Percentiles rank a stretch among this genome's conserved stretches.
These are phyloP conservation scores for Hydrochoerus hydrochaeris DNA, from an alignment of 2,113 vertebrate genomes.

Conservation along the genomic window DNA sequence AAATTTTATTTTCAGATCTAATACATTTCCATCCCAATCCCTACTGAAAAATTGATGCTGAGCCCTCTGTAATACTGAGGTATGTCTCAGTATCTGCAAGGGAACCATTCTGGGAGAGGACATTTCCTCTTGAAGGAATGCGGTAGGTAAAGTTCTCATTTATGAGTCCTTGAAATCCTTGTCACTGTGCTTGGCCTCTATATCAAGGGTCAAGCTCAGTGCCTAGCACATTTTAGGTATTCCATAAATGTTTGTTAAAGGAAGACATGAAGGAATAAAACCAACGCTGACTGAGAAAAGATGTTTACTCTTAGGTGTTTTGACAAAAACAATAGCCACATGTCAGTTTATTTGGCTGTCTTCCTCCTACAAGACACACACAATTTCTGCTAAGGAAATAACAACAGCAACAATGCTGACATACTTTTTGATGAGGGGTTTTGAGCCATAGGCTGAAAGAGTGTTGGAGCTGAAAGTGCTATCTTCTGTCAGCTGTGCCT, in stretches of 20 bases:
- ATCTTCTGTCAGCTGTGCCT: neutral
- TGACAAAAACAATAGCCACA: neutral
- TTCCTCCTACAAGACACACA: neutral
- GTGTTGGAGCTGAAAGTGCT: neutral
- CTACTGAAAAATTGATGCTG: neutral
- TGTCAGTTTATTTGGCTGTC: neutral
- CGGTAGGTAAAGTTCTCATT: neutral
- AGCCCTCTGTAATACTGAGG: neutral
- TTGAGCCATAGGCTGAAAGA: constrained; percentile 12
- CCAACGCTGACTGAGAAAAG: neutral
- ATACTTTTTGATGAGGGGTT: neutral
- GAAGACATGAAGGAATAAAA: neutral
- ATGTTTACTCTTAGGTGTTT: neutral
- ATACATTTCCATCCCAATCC: neutral
- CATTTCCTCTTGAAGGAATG: neutral
- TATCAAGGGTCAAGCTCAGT: neutral
- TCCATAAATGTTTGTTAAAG: neutral
- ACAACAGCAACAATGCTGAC: neutral
- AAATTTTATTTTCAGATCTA: constrained; percentile 30
- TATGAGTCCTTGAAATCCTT: neutral
- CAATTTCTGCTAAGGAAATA: neutral
- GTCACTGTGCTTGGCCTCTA: neutral
- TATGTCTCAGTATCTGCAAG: neutral
- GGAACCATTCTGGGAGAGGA: neutral
- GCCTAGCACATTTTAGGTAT: neutral